Base-by-base conservation (phyloP, 2,113 vertebrate genomes). In the Butorides virescens region DNA sequence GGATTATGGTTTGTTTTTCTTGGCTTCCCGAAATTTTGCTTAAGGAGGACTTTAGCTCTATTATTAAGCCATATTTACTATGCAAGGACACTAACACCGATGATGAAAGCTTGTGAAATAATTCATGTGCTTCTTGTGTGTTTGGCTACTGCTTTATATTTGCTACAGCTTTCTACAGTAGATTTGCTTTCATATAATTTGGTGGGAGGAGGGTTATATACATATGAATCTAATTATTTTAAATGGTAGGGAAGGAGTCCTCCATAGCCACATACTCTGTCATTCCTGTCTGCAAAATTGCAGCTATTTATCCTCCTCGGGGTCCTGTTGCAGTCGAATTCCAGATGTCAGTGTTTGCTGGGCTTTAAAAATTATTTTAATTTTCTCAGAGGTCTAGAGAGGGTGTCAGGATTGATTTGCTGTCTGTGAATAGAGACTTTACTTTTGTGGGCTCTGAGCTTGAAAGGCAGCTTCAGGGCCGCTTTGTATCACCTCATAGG, bases 271-370 rank as follows among this genome's bases (percentile, higher is more conserved):
- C 1, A 6, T 90, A 53, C 79, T 82, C 85, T 95, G 77, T 91
- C 88, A 56, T 74, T 95, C 88, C 79, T 93, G 76, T 44, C 90
- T 94, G 52, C 83, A 89, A 88, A 96, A 96, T 68, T 95, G 86
- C 86, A 87, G 83, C 79, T 76, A 61, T 95, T 95, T 95, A 72
- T 95, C 73, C 80, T 92, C 70, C 79, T 78, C 0, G 1, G 92
- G 65, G 72, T 92, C 93, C 78, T 82, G 61, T 11, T 85, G 86
- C 80, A 89, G 86, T 79, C 67, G 72, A 89, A 82, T 58, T 85
- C 91, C 86, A 96, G 91, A 84, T 93, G 94, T 87, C 89, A 75
- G 63, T 5, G 65, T 84, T 92, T 94, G 26, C 65, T 84, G 83
- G 49, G 27, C 21, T 87, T 92, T 89, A 96, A 95, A 92, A 96